Base-by-base conservation (phyloP, 2,888 invertebrate species). In the Chrysolina haemoptera region DNA sequence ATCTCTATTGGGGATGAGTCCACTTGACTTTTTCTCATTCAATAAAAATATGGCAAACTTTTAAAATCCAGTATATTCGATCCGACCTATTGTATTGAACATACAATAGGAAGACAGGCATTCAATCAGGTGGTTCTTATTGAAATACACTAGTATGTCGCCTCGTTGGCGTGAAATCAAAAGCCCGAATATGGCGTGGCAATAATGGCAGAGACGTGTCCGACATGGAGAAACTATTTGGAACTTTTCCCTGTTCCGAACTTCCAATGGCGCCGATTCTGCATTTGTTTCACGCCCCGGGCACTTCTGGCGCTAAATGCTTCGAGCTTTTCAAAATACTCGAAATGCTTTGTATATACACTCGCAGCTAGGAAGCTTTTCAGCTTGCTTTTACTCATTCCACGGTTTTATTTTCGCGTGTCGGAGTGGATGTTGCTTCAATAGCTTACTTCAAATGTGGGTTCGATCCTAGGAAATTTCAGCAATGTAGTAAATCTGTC, bases 121-220 rank as follows among this genome's bases (percentile, higher is more conserved):
- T 53, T 53, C 53, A 12, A 53, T 53, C 53, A 53, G 53, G 53
- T 53, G 53, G 53, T 22, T 53, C 12, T 12, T 12, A 53, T 11
- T 12, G 4, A 11, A 53, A 20, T 4, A 12, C 12, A 18, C 48
- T 2, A 48, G 48, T 48, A 16, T 48, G 48, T 48, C 16, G 11
- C 16, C 16, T 10, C 9, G 16, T 48, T 48, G 48, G 48, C 48
- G 9, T 18, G 22, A 14, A 27, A 59, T 59, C 59, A 59, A 16
- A 59, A 8, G 10, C 27, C 59, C n/a, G 4, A 27, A 14, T 59
- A 2, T 8, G 9, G 14, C n/a, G 0, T 9, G 27, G 11, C 14
- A 59, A 59, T 27, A 59, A 59, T 59, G 35, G 59, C 59, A 12
- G 27, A 59, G 22, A 59, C 59, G 59, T 59, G 59, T 59, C 27